Evolutionary conservation across 2,113 vertebrate genomes (phyloP).

Genomic region (Toxostoma redivivum): DNA sequence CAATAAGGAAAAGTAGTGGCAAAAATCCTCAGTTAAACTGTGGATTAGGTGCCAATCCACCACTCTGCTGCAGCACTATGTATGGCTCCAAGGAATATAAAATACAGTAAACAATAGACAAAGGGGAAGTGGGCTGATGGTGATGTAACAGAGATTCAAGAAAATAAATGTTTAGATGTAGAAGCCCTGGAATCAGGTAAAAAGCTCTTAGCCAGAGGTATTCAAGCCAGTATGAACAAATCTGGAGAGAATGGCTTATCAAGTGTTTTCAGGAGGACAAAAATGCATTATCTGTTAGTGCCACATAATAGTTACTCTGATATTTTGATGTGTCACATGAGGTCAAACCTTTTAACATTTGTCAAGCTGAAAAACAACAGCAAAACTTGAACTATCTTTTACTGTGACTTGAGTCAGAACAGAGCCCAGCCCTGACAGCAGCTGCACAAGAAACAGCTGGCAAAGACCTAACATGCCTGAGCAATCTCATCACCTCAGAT

Average conservation of each 20-base stretch:
- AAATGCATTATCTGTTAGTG: neutral
- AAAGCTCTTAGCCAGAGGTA: neutral
- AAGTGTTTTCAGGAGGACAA: neutral
- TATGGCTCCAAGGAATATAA: neutral
- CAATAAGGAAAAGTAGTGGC: neutral
- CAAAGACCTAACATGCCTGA: neutral
- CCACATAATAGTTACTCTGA: neutral
- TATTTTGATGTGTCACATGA: neutral
- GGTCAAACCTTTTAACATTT: neutral
- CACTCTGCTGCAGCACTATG: neutral
- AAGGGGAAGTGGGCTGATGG: neutral
- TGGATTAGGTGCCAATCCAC: neutral
- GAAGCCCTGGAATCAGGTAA: neutral
- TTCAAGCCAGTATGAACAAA: neutral
- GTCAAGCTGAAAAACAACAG: neutral
- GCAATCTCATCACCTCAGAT: neutral
- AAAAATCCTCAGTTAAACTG: neutral
- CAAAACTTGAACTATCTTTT: neutral
- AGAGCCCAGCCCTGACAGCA: slow-evolving; percentile 20
- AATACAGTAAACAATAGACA: neutral
- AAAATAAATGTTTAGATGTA: neutral
- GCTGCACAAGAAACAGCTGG: slow-evolving; percentile 50
- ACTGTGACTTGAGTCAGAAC: neutral
- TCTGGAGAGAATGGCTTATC: neutral
- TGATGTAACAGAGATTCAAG: neutral